A percentile compares a stretch with the other conserved stretches of the same genome.
These are phyloP conservation scores for Drosophila navojoa DNA, from an alignment of 1,140 invertebrate species.

Conservation along the genomic window DNA sequence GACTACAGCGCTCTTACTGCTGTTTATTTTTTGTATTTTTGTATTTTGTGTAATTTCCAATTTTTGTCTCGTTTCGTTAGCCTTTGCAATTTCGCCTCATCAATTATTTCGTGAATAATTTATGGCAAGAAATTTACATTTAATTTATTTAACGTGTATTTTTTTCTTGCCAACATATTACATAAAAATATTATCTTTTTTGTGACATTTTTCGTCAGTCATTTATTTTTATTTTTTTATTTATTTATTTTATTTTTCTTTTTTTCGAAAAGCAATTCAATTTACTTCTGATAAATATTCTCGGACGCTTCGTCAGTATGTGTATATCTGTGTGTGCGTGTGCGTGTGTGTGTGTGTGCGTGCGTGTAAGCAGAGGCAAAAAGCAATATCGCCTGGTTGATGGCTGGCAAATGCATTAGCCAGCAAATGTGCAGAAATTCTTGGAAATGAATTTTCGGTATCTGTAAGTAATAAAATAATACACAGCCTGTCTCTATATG, in stretches of 20 bases:
- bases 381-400: constrained; percentile 24
- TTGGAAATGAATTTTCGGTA: not conserved
- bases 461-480: constrained; percentile 6
- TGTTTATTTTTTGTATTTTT: not conserved
- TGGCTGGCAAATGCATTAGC: constrained; percentile 23
- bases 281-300: constrained; percentile 57
- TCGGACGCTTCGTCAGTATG: not conserved
- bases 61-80: constrained; percentile 2
- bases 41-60: not conserved
- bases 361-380: not conserved
- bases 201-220: constrained; percentile 24
- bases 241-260: constrained; percentile 7
- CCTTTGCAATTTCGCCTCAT: constrained; percentile 54
- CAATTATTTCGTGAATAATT: constrained; percentile 70
- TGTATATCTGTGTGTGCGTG: constrained; percentile 11
- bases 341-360: not conserved
- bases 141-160: constrained; percentile 49
- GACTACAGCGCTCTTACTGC: no score
- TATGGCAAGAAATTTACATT: constrained; percentile 65
- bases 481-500: not conserved
- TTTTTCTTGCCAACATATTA: not conserved
- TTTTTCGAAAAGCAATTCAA: constrained; percentile 53
- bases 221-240: not conserved
- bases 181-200: constrained; percentile 9
- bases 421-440: constrained; percentile 18